Base-by-base conservation (phyloP, 2,888 invertebrate genomes). In the Sphinx pinastri region DNA sequence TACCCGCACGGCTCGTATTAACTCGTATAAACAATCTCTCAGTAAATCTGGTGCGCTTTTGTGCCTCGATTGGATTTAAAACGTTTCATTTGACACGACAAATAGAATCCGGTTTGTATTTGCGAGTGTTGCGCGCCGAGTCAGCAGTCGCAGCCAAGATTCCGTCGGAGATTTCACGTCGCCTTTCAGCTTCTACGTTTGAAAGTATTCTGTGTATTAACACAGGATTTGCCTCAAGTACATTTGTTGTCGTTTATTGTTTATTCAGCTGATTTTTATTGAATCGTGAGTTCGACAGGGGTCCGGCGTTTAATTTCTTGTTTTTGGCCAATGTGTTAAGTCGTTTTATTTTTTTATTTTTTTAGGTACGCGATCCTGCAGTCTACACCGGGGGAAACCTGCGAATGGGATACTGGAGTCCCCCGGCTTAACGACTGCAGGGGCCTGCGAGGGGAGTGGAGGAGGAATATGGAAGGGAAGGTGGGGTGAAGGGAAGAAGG, bases 11-110 rank as follows among this genome's bases (percentile, higher is more conserved):
- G 25, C n/a, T 67, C 11, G 68, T 69, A 73, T 67, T 71, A 69
- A 71, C 70, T 68, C 74, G 73, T 72, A 74, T 74, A 72, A 71
- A 73, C 75, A 77, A 75, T 72, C 73, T 72, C 68, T 67, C 70
- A 69, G 67, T 71, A 70, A 72, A 74, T 69, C 70, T 70, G 68
- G 70, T 45, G 58, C 54, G 51, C 70, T 72, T 69, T 73, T 70
- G 55, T 68, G 70, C 69, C 72, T 63, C 75, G 76, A 81, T 82
- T 80, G 81, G 81, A 82, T 83, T 82, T 84, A 81, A 83, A 83
- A 76, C 83, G 85, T 83, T 81, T 84, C 82, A 84, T 85, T 87
- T 86, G 81, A 85, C 83, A 81, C 80, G 75, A 83, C 82, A 86
- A 83, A 84, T 79, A 81, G 75, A 82, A 78, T 77, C 75, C 71